Conservation (phyloP, 2,888 invertebrate genomes). For the Eupithecia centaureata region DNA sequence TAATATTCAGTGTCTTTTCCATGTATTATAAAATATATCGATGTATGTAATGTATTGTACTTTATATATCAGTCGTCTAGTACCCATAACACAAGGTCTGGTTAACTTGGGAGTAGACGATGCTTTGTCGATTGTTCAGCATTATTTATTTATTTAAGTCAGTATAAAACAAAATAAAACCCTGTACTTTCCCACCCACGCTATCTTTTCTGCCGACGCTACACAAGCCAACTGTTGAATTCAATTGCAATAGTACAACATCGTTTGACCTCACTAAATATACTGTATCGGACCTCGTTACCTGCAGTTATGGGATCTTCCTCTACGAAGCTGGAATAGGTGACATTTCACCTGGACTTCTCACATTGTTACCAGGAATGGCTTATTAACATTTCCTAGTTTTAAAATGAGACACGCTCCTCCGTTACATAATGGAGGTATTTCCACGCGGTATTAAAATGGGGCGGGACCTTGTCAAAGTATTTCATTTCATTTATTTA, state of each 20-base stretch:
- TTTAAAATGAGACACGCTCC: background rate
- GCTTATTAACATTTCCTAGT: constrained; percentile 10
- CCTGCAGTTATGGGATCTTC: background rate
- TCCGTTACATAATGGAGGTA: background rate
- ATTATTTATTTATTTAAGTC: too few relatives aligned
- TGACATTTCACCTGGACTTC: constrained; percentile 8
- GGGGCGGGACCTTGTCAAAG: background rate
- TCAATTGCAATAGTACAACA: background rate
- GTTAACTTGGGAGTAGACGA: too few relatives aligned
- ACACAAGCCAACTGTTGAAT: constrained; percentile 7
- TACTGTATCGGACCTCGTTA: constrained; percentile 1
- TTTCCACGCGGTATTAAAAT: background rate
- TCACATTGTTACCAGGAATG: background rate
- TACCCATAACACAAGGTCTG: too few relatives aligned
- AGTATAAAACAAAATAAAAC: background rate
- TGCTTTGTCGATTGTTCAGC: too few relatives aligned
- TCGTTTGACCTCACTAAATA: background rate
- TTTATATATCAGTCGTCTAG: too few relatives aligned
- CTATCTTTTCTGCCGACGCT: background rate
- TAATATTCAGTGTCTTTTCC: too few relatives aligned
- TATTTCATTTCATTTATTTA: too few relatives aligned
- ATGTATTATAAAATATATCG: too few relatives aligned
- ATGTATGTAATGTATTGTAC: too few relatives aligned
- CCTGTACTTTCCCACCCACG: background rate
- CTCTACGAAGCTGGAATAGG: constrained; percentile 2